phyloP scores from a whole-genome alignment of 2,797 vertebrate genomes.

The Enteromius trimaculatus region DNA sequence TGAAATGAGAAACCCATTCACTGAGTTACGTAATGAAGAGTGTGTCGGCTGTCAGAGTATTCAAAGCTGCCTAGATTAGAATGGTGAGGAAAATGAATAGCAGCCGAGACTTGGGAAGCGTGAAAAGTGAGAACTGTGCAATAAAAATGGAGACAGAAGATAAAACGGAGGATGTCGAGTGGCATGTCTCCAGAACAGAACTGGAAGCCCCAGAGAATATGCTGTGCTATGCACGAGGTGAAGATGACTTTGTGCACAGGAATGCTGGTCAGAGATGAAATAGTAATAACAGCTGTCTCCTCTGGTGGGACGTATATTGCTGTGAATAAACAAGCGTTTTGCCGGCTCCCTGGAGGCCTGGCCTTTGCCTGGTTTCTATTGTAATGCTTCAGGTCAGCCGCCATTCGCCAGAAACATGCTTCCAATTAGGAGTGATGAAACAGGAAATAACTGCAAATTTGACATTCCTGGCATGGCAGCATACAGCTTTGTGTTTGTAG shows the following conservation, averaged over 20 bases:
- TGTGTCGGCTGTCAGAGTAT: slow-evolving; percentile 57
- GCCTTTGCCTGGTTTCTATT: slow-evolving; percentile 69
- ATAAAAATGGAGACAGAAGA: slow-evolving; percentile 37
- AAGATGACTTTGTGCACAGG: slow-evolving; percentile 64
- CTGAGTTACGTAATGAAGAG: slow-evolving; percentile 63
- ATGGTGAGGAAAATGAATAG: slow-evolving; percentile 43
- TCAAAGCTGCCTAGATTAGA: slow-evolving; percentile 47
- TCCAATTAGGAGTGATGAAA: slow-evolving; percentile 83
- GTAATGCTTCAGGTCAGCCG: slow-evolving; percentile 66
- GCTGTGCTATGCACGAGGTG: slow-evolving; percentile 66
- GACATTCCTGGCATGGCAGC: slow-evolving; percentile 71
- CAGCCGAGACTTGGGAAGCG: background rate
- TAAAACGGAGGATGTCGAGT: slow-evolving; percentile 30
- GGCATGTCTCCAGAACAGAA: slow-evolving; percentile 43
- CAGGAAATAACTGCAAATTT: slow-evolving; percentile 79
- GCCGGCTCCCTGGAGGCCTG: slow-evolving; percentile 68
- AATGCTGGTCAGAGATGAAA: slow-evolving; percentile 71
- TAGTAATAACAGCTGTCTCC: slow-evolving; percentile 81
- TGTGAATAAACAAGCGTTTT: slow-evolving; percentile 79
- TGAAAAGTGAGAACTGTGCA: slow-evolving; percentile 10
- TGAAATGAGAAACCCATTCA: slow-evolving; percentile 61
- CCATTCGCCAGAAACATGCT: slow-evolving; percentile 73
- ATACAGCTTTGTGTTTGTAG: slow-evolving; percentile 59
- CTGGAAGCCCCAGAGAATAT: slow-evolving; percentile 59
- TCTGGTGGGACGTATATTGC: slow-evolving; percentile 77